Conservation (phyloP, 2,888 invertebrate species). For the Oscheius sp. region DNA sequence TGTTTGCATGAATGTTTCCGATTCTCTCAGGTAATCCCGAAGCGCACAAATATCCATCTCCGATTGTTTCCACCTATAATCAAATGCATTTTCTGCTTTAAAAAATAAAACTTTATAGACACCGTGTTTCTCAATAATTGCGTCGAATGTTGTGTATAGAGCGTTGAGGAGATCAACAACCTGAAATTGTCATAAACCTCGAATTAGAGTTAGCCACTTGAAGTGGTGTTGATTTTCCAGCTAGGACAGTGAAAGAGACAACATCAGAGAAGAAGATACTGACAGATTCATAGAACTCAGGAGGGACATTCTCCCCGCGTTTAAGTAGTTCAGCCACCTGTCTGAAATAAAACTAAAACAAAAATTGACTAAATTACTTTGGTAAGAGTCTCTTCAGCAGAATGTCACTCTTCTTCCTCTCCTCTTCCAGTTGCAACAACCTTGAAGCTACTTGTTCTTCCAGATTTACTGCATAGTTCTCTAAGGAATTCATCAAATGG, state of each 20-base stretch:
- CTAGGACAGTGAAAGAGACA: conserved; percentile 60
- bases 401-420: conserved; percentile 62
- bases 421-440: conserved; percentile 60
- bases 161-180: conserved; percentile 67
- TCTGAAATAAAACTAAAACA: conserved; percentile 34
- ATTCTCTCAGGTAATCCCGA: conserved; percentile 50
- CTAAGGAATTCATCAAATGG: conserved; percentile 65
- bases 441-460: conserved; percentile 59
- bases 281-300: conserved; percentile 60
- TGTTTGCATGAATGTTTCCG: conserved; percentile 42
- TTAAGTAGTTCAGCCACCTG: conserved; percentile 66
- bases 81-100: neutral
- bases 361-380: conserved; percentile 31
- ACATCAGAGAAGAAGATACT: conserved; percentile 67
- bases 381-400: conserved; percentile 61
- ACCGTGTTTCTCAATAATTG: conserved; percentile 64
- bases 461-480: conserved; percentile 55
- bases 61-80: conserved; percentile 57
- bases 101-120: conserved; percentile 61
- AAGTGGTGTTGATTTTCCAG: conserved; percentile 59
- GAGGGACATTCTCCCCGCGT: conserved; percentile 60
- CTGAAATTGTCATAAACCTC: conserved; percentile 32
- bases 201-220: conserved; percentile 34
- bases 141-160: conserved; percentile 66
- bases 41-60: conserved; percentile 50